Conservation (phyloP, 2,888 invertebrate species). For the Nudaria mundana region DNA sequence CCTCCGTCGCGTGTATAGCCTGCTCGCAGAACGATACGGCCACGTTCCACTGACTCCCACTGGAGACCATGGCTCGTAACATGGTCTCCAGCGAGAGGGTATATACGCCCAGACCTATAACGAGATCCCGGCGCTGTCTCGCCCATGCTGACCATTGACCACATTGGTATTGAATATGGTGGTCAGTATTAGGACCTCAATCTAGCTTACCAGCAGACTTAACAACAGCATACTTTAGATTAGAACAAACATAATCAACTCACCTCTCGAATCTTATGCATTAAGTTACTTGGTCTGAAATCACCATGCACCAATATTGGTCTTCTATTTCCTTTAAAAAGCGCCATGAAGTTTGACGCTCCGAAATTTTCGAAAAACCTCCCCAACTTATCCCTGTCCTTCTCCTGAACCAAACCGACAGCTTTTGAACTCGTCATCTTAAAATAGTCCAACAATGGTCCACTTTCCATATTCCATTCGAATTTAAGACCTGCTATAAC, state of each 20-base stretch:
- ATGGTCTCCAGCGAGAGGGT: too few relatives aligned
- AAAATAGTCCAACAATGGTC: neutral
- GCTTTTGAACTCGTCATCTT: neutral
- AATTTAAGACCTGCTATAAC: neutral
- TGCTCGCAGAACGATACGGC: too few relatives aligned
- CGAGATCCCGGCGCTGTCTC: too few relatives aligned
- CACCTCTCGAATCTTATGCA: constrained; percentile 30
- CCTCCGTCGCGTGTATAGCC: too few relatives aligned
- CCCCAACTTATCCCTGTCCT: neutral
- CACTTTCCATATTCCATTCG: neutral
- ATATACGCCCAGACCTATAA: too few relatives aligned
- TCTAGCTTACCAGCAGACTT: too few relatives aligned
- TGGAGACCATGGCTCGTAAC: too few relatives aligned
- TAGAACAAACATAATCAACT: constrained; percentile 1
- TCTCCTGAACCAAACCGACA: neutral
- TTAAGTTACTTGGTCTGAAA: constrained; percentile 35
- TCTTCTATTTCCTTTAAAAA: neutral
- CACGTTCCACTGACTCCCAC: too few relatives aligned
- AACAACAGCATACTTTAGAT: too few relatives aligned
- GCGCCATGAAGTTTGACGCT: neutral
- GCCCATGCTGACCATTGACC: too few relatives aligned
- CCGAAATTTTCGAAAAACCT: neutral
- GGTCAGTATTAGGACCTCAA: too few relatives aligned
- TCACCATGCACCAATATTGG: constrained; percentile 26
- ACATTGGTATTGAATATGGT: too few relatives aligned